Evolutionary conservation across 2,113 vertebrate genomes (phyloP).

Genomic region (Dasyurus viverrinus): DNA sequence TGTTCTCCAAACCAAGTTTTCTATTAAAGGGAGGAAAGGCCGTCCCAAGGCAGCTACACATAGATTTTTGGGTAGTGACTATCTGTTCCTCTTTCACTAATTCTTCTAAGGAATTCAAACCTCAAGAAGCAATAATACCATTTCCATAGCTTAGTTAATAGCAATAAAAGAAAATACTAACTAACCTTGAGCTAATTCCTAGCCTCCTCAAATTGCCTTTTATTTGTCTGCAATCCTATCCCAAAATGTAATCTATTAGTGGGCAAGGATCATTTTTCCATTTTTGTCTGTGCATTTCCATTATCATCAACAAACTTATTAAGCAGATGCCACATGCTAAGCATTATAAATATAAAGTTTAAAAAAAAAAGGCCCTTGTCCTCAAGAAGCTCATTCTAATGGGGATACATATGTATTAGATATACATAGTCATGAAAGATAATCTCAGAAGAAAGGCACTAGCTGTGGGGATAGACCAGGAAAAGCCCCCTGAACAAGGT

Average conservation of each 20-base stretch:
- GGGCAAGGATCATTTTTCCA: too few relatives aligned
- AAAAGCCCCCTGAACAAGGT: background rate
- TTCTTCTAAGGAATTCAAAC: conserved; percentile 19
- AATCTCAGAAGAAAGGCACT: background rate
- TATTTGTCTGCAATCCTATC: too few relatives aligned
- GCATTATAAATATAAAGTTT: background rate
- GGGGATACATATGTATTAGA: background rate
- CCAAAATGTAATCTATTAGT: too few relatives aligned
- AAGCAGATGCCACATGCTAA: background rate
- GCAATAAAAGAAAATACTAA: conserved; percentile 9
- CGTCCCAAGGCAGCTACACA: background rate
- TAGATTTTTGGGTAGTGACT: background rate
- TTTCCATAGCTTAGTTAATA: conserved; percentile 9
- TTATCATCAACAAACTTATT: background rate
- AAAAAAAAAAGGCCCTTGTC: background rate
- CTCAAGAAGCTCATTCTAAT: background rate
- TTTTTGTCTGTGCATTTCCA: background rate
- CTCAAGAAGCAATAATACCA: conserved; percentile 41
- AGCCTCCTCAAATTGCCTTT: background rate
- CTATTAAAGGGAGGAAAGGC: background rate
- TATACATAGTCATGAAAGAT: background rate
- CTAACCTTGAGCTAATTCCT: conserved; percentile 16
- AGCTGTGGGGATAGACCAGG: background rate
- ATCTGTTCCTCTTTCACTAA: conserved; percentile 26
- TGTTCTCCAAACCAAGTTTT: conserved; percentile 32